Evolutionary conservation across 2,113 vertebrate species (phyloP).

Genomic region (Nibea albiflora): DNA sequence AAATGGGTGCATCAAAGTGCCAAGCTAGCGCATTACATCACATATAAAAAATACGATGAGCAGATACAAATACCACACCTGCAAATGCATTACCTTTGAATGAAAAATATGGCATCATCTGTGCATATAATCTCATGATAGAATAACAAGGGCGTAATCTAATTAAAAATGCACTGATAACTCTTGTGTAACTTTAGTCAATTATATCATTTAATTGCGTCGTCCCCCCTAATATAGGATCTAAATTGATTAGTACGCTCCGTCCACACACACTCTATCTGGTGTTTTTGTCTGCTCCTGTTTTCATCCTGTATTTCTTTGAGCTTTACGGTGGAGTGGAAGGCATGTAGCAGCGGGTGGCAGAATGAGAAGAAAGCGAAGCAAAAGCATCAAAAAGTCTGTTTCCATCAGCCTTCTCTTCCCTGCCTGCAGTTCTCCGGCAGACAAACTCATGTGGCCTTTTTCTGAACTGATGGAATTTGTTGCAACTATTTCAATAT

Average conservation of each 20-base stretch:
- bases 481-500: too few relatives aligned
- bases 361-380: neutral
- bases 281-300: neutral
- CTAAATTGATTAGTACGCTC: neutral
- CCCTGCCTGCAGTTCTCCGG: too few relatives aligned
- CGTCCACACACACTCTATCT: neutral
- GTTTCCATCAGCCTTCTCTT: neutral
- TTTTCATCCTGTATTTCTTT: neutral
- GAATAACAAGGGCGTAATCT: neutral
- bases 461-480: too few relatives aligned
- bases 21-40: neutral
- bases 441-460: too few relatives aligned
- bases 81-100: neutral
- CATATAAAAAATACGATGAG: neutral
- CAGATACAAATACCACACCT: neutral
- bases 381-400: neutral
- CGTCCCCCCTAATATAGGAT: neutral
- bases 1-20: neutral
- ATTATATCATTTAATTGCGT: neutral
- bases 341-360: neutral
- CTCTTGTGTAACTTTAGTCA: neutral
- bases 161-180: slow-evolving; percentile 10
- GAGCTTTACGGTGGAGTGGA: neutral
- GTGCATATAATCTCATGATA: neutral
- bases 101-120: neutral